Percentiles rank a stretch among this genome's conserved stretches.
phyloP scores from a whole-genome alignment of 2,797 vertebrate genomes.

The Sebastes taczanowskii region DNA sequence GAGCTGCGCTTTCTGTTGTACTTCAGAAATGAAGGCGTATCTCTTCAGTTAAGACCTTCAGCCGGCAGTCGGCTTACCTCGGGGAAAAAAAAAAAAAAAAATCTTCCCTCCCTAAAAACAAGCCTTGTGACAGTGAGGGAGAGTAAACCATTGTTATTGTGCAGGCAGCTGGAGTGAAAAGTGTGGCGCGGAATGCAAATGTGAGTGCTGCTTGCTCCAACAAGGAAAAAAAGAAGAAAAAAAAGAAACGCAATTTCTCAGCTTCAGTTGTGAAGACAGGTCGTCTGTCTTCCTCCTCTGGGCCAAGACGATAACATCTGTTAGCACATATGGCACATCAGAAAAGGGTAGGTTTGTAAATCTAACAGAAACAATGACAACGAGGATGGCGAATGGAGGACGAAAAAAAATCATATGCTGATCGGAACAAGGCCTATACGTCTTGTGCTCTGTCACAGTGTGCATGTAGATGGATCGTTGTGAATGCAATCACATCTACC shows the following conservation, averaged over 20 bases:
- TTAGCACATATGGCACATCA: constrained; percentile 79
- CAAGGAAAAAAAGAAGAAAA: background rate
- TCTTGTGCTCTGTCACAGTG: constrained; percentile 33
- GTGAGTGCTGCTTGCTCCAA: constrained; percentile 6
- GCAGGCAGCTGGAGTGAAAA: constrained; percentile 62
- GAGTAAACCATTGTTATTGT: constrained; percentile 51
- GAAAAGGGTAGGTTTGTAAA: constrained; percentile 74
- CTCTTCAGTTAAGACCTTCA: constrained; percentile 30
- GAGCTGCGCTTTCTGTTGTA: background rate
- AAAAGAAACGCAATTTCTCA: constrained; percentile 73
- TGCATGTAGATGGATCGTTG: background rate
- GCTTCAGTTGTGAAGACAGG: constrained; percentile 80
- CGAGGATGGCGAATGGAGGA: constrained; percentile 45
- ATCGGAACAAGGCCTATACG: constrained; percentile 49
- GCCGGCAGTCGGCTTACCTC: constrained; percentile 8
- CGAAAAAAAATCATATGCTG: constrained; percentile 69
- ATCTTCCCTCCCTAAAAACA: constrained; percentile 36
- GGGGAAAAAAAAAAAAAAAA: constrained; percentile 4
- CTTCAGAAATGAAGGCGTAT: constrained; percentile 22
- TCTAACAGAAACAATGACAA: constrained; percentile 76
- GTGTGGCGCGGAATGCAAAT: constrained; percentile 59
- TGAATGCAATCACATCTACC: background rate
- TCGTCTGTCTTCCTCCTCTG: constrained; percentile 81
- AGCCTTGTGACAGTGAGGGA: constrained; percentile 38
- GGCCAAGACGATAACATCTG: constrained; percentile 82